Base-by-base conservation (phyloP, 1,140 invertebrate genomes). In the Lithobius niger region DNA sequence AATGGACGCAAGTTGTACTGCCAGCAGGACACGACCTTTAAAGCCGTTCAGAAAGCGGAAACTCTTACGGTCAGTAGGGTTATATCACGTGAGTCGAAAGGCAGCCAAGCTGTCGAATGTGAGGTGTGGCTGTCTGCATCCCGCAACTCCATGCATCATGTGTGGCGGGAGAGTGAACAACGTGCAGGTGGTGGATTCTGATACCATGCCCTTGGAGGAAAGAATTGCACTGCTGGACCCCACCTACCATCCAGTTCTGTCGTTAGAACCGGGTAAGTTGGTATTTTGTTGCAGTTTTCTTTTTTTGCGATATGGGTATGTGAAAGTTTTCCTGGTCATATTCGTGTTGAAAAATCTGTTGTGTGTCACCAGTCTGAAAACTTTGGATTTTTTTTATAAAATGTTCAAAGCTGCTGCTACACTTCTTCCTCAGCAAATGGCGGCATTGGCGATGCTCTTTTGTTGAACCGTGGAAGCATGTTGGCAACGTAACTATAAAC, bases 161-260 rank as follows among this genome's bases (percentile, higher is more conserved):
- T 94, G 89, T 69, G 88, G 85, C 10, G 88, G 88, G 0, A 77
- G 71, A 78, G 63, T 71, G 68, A 57, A 84, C 82, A 74, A 82
- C 81, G 49, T 82, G 74, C 60, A 69, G 76, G 65, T 74, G 67
- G 13, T 74, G 65, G 69, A 79, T 73, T 60, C 69, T 68, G 27
- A 62, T 60, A 52, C 61, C 66, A 26, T 65, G 63, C 79, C 82
- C 58, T 68, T 79, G 22, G 68, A 75, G 22, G 83, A 88, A 64
- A 76, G 84, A 55, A 71, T 90, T 24, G 83, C 86, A 4, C 66
- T 83, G n/a, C 74, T 89, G 25, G 88, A 93, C 74, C 77, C 86
- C 45, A 77, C 79, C 55, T 92, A 80, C 73, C 91, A 95, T 77
- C 84, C 88, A 10, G 86, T 91, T 55, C 77, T 94, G 45, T 92